These are phyloP conservation scores for Albula goreensis DNA, from an alignment of 2,113 vertebrate genomes.

Conservation along the genomic window DNA sequence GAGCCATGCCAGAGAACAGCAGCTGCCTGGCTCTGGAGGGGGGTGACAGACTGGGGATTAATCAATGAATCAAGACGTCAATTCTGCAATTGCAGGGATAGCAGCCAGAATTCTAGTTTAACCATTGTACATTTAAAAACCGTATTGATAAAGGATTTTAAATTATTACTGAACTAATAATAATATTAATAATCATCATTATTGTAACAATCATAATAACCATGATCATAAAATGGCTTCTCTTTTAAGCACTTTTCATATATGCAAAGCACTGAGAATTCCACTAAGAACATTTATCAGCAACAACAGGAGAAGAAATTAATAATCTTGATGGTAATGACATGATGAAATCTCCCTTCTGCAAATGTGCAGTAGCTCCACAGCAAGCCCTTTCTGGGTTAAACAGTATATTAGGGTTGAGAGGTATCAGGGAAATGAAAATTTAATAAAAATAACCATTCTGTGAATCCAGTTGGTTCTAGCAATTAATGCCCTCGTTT, in stretches of 20 bases:
- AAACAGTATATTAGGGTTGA: no score
- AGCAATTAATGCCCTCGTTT: no score
- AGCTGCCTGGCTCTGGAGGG: background rate
- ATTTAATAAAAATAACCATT: no score
- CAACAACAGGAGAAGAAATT: background rate
- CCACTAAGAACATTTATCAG: background rate
- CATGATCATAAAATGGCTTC: background rate
- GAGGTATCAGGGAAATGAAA: no score
- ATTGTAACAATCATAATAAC: background rate
- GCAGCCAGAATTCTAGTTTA: background rate
- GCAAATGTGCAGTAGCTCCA: no score
- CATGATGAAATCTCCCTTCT: no score
- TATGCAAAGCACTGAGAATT: background rate
- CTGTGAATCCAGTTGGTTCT: no score
- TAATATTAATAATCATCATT: background rate
- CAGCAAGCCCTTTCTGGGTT: no score
- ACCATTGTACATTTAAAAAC: background rate
- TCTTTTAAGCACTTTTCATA: background rate
- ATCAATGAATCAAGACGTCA: background rate
- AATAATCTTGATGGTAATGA: background rate
- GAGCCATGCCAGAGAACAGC: background rate
- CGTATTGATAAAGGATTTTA: background rate
- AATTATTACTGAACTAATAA: background rate
- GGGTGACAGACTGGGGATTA: background rate
- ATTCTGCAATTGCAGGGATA: background rate